phyloP scores from a whole-genome alignment of 2,113 vertebrate species.

The Salvelinus alpinus region DNA sequence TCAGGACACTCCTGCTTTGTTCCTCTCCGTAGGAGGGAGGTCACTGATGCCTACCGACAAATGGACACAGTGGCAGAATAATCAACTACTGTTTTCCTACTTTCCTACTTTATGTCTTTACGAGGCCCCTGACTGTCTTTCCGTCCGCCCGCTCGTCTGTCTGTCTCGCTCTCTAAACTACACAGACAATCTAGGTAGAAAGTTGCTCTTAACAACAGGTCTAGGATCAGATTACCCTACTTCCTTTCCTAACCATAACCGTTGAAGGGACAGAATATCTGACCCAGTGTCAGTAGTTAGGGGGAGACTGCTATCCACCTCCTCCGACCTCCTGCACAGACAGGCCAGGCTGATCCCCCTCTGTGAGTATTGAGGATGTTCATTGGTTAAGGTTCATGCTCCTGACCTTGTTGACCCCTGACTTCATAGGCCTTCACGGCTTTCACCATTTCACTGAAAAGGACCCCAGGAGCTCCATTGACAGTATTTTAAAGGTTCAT shows the following conservation, averaged over 20 bases:
- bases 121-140: not conserved
- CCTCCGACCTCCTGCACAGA: not conserved
- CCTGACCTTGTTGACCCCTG: conserved; percentile 54
- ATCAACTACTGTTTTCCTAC: conserved; percentile 61
- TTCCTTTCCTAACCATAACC: too few relatives aligned
- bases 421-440: conserved; percentile 38
- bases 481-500: conserved; percentile 38
- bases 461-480: conserved; percentile 30
- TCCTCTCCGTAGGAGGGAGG: conserved; percentile 57
- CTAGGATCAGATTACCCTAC: too few relatives aligned
- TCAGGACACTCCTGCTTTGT: conserved; percentile 62
- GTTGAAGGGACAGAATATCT: too few relatives aligned
- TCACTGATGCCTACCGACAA: conserved; percentile 57
- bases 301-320: too few relatives aligned
- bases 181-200: too few relatives aligned
- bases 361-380: conserved; percentile 15
- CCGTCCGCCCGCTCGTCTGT: not conserved
- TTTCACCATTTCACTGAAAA: conserved; percentile 58
- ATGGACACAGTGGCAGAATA: conserved; percentile 60
- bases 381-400: conserved; percentile 34
- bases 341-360: conserved; percentile 41
- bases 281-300: too few relatives aligned
- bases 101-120: conserved; percentile 58
- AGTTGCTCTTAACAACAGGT: too few relatives aligned
- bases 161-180: too few relatives aligned